phyloP scores from a whole-genome alignment of 2,113 vertebrate genomes.

The Engystomops pustulosus region DNA sequence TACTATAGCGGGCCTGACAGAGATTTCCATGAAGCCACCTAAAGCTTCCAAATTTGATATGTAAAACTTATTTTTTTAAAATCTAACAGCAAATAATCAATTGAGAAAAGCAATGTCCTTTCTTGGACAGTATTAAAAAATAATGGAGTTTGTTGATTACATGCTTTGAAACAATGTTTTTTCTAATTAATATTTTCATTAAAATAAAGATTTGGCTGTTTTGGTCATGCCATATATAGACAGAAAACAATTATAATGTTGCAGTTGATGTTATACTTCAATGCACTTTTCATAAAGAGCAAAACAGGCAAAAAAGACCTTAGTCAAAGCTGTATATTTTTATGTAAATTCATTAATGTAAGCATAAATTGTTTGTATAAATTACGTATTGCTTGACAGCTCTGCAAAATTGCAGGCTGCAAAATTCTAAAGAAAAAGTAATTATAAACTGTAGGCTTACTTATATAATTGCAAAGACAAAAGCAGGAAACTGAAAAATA shows the following conservation, averaged over 20 bases:
- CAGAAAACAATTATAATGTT: conserved; percentile 30
- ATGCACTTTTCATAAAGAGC: conserved; percentile 19
- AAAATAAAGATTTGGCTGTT: conserved; percentile 33
- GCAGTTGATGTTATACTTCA: conserved; percentile 35
- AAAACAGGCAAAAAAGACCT: conserved; percentile 12
- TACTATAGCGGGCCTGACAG: too few relatives aligned
- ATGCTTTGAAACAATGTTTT: conserved; percentile 2
- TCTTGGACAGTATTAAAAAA: neutral
- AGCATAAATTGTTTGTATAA: conserved; percentile 31
- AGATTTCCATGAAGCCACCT: too few relatives aligned
- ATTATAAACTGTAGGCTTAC: neutral
- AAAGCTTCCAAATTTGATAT: too few relatives aligned
- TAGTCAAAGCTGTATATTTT: neutral
- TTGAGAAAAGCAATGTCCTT: neutral
- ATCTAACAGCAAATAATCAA: neutral
- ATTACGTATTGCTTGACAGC: conserved; percentile 28
- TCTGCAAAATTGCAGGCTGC: conserved; percentile 22
- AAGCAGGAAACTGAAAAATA: neutral
- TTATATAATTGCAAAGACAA: neutral
- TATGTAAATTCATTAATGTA: conserved; percentile 24
- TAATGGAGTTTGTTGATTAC: neutral
- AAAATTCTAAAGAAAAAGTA: conserved; percentile 14
- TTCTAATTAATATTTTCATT: conserved; percentile 38
- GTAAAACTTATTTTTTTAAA: too few relatives aligned
- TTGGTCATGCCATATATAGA: neutral